Evolutionary conservation across 2,888 invertebrate genomes (phyloP).

Genomic region (Entomobrya proxima): DNA sequence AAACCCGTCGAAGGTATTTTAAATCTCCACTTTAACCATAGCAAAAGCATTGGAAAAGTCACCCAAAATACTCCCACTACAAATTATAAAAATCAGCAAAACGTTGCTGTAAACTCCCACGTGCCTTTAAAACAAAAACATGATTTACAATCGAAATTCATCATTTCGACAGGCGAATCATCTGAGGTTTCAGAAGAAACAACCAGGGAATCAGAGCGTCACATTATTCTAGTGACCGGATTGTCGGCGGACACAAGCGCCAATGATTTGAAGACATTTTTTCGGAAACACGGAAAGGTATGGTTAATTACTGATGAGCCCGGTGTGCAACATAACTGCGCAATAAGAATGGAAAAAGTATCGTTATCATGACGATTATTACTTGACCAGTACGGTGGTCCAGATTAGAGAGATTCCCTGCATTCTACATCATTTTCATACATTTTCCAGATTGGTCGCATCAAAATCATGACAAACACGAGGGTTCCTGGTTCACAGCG

Average conservation of each 20-base stretch:
- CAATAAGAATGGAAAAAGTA: neutral
- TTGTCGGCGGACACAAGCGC: constrained; percentile 67
- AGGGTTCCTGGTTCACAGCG: constrained; percentile 66
- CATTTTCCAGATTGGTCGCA: constrained; percentile 66
- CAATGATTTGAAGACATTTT: constrained; percentile 63
- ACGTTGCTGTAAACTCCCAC: neutral
- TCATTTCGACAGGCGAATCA: constrained; percentile 37
- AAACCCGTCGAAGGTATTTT: constrained; percentile 51
- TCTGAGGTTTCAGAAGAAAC: constrained; percentile 31
- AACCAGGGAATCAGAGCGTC: constrained; percentile 48
- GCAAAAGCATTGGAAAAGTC: constrained; percentile 19
- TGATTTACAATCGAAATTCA: constrained; percentile 9
- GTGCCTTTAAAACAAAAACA: neutral
- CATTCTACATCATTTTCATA: constrained; percentile 27
- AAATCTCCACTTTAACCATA: constrained; percentile 9
- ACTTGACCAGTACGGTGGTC: neutral
- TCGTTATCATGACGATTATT: neutral
- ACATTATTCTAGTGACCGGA: constrained; percentile 66
- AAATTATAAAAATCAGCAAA: neutral
- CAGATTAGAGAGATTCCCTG: neutral
- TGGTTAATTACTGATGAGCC: constrained; percentile 1
- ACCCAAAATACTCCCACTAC: neutral
- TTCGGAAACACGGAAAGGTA: constrained; percentile 71
- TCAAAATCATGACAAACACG: constrained; percentile 70
- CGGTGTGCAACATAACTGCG: neutral